Percentiles rank a stretch among this genome's conserved stretches.
Conservation (phyloP, 2,113 vertebrate species). For the Mystacornis crossleyi region DNA sequence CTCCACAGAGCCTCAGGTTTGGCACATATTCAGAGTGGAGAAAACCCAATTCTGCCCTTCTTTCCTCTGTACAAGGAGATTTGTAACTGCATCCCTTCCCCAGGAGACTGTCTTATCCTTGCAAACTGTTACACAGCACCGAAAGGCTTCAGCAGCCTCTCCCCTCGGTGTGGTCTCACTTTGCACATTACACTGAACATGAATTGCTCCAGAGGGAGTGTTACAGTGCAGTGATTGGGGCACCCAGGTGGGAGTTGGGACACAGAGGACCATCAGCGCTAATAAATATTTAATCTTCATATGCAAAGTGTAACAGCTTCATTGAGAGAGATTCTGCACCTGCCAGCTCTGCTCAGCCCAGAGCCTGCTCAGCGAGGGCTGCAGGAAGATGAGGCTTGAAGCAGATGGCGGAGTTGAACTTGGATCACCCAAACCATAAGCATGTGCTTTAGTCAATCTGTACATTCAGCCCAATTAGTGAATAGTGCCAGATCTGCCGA, state of each 20-base stretch:
- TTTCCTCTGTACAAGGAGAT: neutral
- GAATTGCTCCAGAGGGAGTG: neutral
- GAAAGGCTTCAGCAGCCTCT: neutral
- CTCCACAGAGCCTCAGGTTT: neutral
- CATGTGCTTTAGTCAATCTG: conserved; percentile 32
- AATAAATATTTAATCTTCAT: conserved; percentile 28
- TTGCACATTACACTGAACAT: neutral
- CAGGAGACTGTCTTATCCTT: neutral
- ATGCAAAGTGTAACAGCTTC: neutral
- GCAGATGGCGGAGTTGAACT: neutral
- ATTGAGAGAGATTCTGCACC: neutral
- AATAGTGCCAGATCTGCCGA: neutral
- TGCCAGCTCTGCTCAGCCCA: neutral
- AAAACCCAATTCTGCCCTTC: neutral
- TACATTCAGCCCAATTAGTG: conserved; percentile 12
- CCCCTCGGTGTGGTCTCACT: neutral
- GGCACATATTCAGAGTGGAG: neutral
- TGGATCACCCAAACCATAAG: conserved; percentile 25
- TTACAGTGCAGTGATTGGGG: neutral
- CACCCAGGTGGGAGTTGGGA: neutral
- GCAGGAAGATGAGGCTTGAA: neutral
- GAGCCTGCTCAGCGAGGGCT: neutral
- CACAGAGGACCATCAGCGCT: neutral
- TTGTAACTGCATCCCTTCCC: neutral
- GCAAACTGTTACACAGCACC: neutral